Evolutionary conservation across 2,888 invertebrate genomes (phyloP).

Genomic region (Ganaspis brasiliensis): DNA sequence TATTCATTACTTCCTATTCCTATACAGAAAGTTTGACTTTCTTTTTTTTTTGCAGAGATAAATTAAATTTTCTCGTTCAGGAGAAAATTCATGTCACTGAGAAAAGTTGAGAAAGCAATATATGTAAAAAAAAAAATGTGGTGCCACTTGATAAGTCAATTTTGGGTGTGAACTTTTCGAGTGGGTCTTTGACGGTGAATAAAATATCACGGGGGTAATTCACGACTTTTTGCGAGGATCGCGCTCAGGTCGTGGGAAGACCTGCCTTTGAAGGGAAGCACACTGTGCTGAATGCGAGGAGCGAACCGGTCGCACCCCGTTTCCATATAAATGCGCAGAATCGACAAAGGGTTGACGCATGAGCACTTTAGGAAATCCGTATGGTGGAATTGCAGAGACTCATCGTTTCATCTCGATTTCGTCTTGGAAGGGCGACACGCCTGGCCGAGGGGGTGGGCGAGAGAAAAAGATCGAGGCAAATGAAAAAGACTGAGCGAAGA

Average conservation of each 20-base stretch:
- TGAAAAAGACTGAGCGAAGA: constrained; percentile 35
- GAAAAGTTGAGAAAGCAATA: neutral
- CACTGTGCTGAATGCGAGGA: constrained; percentile 53
- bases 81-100: neutral
- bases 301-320: constrained; percentile 59
- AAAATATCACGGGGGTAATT: constrained; percentile 34
- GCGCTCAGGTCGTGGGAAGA: constrained; percentile 45
- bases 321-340: constrained; percentile 52
- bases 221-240: constrained; percentile 28
- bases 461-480: constrained; percentile 39
- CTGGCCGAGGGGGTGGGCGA: constrained; percentile 17
- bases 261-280: constrained; percentile 55
- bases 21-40: too few species aligned
- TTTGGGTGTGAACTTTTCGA: constrained; percentile 7
- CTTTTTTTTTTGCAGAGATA: too few species aligned
- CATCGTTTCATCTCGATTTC: constrained; percentile 45
- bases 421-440: constrained; percentile 45
- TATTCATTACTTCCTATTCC: too few species aligned
- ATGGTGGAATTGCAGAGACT: constrained; percentile 48
- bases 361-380: constrained; percentile 54
- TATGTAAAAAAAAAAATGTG: neutral
- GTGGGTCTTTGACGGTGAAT: constrained; percentile 1
- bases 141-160: constrained; percentile 29
- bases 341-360: constrained; percentile 50
- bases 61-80: too few species aligned